Conservation (phyloP, 2,797 vertebrate species). For the Pantherophis vulpinus region DNA sequence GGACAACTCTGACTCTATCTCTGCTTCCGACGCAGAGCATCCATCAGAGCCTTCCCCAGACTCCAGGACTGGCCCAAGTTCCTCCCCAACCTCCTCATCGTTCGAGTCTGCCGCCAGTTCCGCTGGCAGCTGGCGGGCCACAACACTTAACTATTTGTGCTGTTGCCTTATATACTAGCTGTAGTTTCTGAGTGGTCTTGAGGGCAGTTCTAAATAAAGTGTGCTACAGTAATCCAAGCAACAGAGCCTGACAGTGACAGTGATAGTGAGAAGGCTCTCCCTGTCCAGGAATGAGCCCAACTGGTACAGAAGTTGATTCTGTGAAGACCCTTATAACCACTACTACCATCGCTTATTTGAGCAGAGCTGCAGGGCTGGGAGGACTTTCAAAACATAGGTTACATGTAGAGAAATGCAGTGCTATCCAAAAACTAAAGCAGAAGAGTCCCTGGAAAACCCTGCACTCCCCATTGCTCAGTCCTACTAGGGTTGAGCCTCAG, state of each 20-base stretch:
- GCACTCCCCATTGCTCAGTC: neutral
- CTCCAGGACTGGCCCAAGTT: no score
- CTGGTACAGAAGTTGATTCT: neutral
- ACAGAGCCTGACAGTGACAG: neutral
- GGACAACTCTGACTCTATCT: no score
- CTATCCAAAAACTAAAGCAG: neutral
- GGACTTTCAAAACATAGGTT: neutral
- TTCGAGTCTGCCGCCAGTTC: no score
- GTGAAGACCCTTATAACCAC: neutral
- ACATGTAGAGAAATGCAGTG: neutral
- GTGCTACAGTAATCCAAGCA: neutral
- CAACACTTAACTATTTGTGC: neutral
- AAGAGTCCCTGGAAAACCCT: neutral
- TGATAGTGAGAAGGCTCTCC: neutral
- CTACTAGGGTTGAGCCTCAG: neutral
- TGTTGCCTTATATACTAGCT: neutral
- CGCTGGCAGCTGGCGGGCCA: no score
- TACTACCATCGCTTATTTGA: neutral
- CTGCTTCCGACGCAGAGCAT: no score
- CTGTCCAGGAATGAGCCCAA: neutral
- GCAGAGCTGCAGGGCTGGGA: neutral
- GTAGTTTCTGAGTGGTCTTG: neutral
- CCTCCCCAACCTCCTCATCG: no score
- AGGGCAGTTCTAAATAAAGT: neutral
- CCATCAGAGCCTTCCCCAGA: no score